phyloP scores from a whole-genome alignment of 2,888 invertebrate genomes.

The Hypomecis punctinalis region DNA sequence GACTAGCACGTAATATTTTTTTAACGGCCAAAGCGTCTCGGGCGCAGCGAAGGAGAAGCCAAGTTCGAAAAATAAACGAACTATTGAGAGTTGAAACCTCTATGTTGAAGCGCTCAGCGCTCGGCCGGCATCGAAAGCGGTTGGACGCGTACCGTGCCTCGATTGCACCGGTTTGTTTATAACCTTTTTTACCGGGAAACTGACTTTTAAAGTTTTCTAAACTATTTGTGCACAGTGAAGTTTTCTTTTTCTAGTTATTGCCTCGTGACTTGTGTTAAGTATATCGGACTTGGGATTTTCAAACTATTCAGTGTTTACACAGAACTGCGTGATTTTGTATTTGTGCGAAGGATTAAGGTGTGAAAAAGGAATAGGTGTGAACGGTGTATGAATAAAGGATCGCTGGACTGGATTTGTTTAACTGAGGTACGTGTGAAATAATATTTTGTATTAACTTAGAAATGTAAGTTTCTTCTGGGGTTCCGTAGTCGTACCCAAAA shows the following conservation, averaged over 20 bases:
- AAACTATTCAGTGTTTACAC: constrained; percentile 15
- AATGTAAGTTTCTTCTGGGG: too few relatives aligned
- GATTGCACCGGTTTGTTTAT: constrained; percentile 39
- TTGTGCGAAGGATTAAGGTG: constrained; percentile 61
- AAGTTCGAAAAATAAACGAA: constrained; percentile 77
- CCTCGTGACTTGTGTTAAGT: constrained; percentile 3
- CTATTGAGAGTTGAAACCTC: constrained; percentile 24
- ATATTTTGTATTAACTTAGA: too few relatives aligned
- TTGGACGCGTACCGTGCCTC: constrained; percentile 62
- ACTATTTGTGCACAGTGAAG: constrained; percentile 21
- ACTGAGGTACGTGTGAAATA: constrained; percentile 37
- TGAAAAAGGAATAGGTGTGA: constrained; percentile 57
- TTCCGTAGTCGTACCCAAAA: too few relatives aligned
- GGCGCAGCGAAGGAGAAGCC: constrained; percentile 43
- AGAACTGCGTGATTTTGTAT: constrained; percentile 52
- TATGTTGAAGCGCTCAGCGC: constrained; percentile 52
- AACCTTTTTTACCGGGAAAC: constrained; percentile 69
- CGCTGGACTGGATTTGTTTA: constrained; percentile 41
- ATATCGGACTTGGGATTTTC: constrained; percentile 6
- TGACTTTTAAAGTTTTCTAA: constrained; percentile 32
- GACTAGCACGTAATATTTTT: constrained; percentile 46
- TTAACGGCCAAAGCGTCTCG: constrained; percentile 55
- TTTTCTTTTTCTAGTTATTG: constrained; percentile 22
- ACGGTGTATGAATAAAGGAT: constrained; percentile 46
- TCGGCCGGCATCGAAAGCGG: constrained; percentile 76